A percentile compares a stretch with the other conserved stretches of the same genome.
These are phyloP conservation scores for Ceyx cyanopectus DNA, from an alignment of 2,113 vertebrate species.

Conservation along the genomic window DNA sequence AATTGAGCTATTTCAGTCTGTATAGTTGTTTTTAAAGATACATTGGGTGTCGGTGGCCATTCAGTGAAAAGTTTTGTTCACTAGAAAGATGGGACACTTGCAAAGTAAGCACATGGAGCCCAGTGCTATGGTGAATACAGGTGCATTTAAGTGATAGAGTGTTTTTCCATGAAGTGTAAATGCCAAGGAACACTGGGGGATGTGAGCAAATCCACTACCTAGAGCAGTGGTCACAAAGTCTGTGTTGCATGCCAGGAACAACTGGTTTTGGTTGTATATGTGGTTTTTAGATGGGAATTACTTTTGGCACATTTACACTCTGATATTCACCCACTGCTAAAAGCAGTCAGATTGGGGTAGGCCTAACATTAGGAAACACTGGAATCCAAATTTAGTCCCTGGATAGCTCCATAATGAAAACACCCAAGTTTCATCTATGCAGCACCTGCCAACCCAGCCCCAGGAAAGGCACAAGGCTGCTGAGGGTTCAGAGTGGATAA, in stretches of 20 bases:
- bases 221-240: neutral
- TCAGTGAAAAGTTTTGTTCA: neutral
- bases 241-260: neutral
- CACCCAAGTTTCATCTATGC: accelerated
- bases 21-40: neutral
- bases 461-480: neutral
- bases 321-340: neutral
- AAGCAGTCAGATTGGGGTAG: neutral
- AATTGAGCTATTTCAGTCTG: neutral
- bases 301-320: neutral
- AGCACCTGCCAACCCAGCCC: neutral
- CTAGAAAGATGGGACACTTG: neutral
- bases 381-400: neutral
- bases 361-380: neutral
- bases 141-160: neutral
- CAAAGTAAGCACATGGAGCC: accelerated
- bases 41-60: neutral
- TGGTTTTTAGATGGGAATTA: neutral
- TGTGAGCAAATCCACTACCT: neutral
- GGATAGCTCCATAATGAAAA: neutral
- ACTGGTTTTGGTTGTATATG: neutral
- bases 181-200: neutral
- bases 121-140: accelerated
- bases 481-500: neutral
- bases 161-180: neutral